These are phyloP conservation scores for Sebastiscus tertius DNA, from an alignment of 2,797 vertebrate species.

Conservation along the genomic window DNA sequence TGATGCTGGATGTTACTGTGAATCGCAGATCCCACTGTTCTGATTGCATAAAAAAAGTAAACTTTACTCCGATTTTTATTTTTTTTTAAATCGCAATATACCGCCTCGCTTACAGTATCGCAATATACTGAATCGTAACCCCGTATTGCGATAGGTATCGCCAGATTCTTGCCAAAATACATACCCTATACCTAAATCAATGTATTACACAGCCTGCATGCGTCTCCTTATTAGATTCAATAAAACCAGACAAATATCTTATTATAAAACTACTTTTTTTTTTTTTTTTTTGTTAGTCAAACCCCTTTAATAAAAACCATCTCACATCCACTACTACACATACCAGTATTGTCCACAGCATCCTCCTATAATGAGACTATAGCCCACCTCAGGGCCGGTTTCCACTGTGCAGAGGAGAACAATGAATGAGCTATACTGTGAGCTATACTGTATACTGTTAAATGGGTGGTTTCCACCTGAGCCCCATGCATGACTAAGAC, in stretches of 20 bases:
- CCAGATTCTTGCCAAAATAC: no score
- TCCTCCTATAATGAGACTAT: constrained; percentile 23
- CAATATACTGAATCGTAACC: no score
- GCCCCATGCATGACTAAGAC: constrained; percentile 16
- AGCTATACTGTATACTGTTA: constrained; percentile 53
- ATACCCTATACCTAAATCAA: constrained; percentile 8
- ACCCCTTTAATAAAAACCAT: neutral
- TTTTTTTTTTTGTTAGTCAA: constrained; percentile 1
- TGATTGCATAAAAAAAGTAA: no score
- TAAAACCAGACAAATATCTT: neutral
- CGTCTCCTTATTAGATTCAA: neutral
- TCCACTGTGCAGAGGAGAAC: constrained; percentile 72
- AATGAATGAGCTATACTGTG: constrained; percentile 72
- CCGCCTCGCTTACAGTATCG: no score
- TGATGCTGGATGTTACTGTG: no score
- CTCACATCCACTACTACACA: neutral
- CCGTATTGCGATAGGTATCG: no score
- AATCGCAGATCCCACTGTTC: no score
- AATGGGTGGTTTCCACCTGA: constrained; percentile 75
- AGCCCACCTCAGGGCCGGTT: constrained; percentile 59
- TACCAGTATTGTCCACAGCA: constrained; percentile 6
- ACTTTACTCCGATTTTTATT: no score
- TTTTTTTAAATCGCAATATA: no score
- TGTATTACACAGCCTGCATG: neutral
- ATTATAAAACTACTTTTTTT: neutral